Evolutionary conservation across 2,888 invertebrate genomes (phyloP).

Genomic region (Sicus ferrugineus): DNA sequence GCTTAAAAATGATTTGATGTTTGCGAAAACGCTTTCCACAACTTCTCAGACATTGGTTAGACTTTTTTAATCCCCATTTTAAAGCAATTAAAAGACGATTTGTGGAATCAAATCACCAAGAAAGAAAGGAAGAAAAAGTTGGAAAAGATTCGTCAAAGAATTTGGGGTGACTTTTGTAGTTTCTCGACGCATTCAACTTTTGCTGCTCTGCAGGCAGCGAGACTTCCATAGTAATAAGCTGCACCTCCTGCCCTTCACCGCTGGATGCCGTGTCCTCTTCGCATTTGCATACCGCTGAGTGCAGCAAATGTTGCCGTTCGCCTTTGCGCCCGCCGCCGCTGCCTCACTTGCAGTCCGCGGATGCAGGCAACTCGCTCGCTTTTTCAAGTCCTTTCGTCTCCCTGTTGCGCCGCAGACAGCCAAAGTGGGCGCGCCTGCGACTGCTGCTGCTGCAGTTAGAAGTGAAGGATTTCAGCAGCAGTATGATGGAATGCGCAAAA

Average conservation of each 20-base stretch:
- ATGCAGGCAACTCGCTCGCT: background rate
- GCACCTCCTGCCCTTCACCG: background rate
- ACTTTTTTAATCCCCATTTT: background rate
- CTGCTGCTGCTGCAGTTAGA: background rate
- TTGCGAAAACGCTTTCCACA: background rate
- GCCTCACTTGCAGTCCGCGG: slow-evolving; percentile 1
- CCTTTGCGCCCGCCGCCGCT: background rate
- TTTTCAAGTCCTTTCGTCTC: background rate
- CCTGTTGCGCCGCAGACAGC: background rate
- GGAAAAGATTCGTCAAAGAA: background rate
- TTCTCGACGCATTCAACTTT: background rate
- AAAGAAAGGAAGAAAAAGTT: background rate
- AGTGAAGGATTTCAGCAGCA: background rate
- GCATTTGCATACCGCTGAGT: slow-evolving; percentile 12
- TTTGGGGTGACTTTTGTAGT: background rate
- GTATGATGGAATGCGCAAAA: background rate
- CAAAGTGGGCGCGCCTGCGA: background rate
- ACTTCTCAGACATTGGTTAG: background rate
- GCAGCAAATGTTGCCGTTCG: background rate
- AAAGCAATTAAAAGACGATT: slow-evolving; percentile 28
- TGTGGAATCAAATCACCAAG: background rate
- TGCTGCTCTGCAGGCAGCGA: background rate
- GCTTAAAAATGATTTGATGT: background rate
- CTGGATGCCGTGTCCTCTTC: background rate
- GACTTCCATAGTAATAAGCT: background rate